These are phyloP conservation scores for Bubo scandiacus DNA, from an alignment of 2,113 vertebrate species.

Conservation along the genomic window DNA sequence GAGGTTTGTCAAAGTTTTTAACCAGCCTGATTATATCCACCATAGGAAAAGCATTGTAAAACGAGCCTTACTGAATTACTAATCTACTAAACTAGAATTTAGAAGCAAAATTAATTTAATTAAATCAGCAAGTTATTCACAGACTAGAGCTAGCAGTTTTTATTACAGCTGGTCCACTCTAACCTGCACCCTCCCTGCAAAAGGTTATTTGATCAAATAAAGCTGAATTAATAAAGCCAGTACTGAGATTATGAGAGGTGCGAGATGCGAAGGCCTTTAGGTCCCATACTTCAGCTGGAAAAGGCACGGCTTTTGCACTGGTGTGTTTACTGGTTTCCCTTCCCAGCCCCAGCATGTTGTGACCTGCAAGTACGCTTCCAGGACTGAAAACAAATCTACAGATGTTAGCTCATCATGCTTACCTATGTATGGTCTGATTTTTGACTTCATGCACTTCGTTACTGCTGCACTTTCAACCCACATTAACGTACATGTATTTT, in stretches of 20 bases:
- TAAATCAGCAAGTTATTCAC: neutral
- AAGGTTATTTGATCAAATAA: neutral
- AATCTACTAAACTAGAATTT: neutral
- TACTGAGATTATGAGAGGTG: neutral
- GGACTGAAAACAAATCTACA: neutral
- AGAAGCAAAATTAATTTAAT: neutral
- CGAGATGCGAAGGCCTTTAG: neutral
- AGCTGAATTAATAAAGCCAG: neutral
- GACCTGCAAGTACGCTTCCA: neutral
- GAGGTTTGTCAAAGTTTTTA: neutral
- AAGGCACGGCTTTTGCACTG: neutral
- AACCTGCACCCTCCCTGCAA: neutral
- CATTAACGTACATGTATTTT: fast-evolving
- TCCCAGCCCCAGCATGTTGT: neutral
- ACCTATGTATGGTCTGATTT: fast-evolving
- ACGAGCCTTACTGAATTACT: neutral
- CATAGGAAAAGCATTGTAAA: neutral
- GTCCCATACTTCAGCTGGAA: neutral
- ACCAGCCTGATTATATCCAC: neutral
- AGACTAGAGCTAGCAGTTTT: neutral
- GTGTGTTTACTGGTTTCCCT: neutral
- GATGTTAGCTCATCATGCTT: neutral
- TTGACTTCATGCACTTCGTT: fast-evolving
- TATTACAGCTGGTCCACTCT: neutral
- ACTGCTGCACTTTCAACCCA: neutral